phyloP scores from a whole-genome alignment of 2,888 invertebrate genomes.

The Leistus spinibarbis region DNA sequence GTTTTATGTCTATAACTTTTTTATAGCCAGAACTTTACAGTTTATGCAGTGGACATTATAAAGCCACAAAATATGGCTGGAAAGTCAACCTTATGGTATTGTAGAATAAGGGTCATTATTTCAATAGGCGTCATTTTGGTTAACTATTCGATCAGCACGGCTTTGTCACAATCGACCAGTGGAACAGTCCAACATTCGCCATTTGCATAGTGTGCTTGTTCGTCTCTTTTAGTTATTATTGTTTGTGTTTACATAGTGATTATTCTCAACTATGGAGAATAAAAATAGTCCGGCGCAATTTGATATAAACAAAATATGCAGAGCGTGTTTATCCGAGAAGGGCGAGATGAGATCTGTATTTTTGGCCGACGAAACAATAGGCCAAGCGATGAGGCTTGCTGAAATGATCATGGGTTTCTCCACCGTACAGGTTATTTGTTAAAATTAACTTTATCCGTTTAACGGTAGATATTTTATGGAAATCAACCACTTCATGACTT shows the following conservation, averaged over 20 bases:
- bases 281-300: slow-evolving; percentile 47
- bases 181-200: slow-evolving; percentile 55
- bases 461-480: not conserved
- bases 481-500: not conserved
- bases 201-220: slow-evolving; percentile 54
- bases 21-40: not conserved
- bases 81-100: slow-evolving; percentile 8
- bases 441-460: slow-evolving; percentile 7
- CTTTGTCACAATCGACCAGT: slow-evolving; percentile 58
- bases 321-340: slow-evolving; percentile 58
- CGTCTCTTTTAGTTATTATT: slow-evolving; percentile 51
- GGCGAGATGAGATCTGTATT: slow-evolving; percentile 59
- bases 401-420: slow-evolving; percentile 59
- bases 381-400: slow-evolving; percentile 55
- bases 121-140: not conserved
- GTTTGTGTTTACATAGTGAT: slow-evolving; percentile 52
- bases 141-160: slow-evolving; percentile 26
- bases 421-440: slow-evolving; percentile 53
- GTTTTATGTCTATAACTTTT: not conserved
- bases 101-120: slow-evolving; percentile 6
- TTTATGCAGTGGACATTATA: slow-evolving; percentile 10
- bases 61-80: not conserved
- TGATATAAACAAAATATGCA: slow-evolving; percentile 58
- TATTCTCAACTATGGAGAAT: slow-evolving; percentile 51
- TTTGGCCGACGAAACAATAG: slow-evolving; percentile 54